Conservation (phyloP, 1,140 invertebrate species). For the Belonocnema kinseyi region DNA sequence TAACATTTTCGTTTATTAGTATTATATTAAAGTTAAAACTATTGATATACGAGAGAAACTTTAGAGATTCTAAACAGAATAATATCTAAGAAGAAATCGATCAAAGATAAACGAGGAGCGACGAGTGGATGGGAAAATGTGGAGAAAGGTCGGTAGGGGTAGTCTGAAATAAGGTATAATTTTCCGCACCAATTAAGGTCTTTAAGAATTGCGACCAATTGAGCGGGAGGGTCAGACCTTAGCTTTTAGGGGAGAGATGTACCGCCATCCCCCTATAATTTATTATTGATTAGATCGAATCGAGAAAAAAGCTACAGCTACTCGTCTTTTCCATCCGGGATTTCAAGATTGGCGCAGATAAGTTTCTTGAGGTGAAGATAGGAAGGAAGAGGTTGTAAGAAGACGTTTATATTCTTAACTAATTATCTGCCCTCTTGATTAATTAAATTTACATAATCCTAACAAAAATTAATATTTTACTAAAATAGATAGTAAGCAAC, state of each 20-base stretch:
- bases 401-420: not conserved
- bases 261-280: slow-evolving; percentile 73
- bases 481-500: too few relatives aligned
- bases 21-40: not conserved
- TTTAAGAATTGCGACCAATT: slow-evolving; percentile 77
- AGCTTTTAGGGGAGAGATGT: slow-evolving; percentile 69
- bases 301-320: slow-evolving; percentile 64
- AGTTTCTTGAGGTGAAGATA: slow-evolving; percentile 28
- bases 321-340: slow-evolving; percentile 47
- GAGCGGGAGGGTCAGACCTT: slow-evolving; percentile 73
- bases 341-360: slow-evolving; percentile 48
- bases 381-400: not conserved
- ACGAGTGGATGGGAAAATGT: slow-evolving; percentile 40
- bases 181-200: slow-evolving; percentile 77
- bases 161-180: slow-evolving; percentile 75
- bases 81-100: slow-evolving; percentile 39
- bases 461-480: too few relatives aligned
- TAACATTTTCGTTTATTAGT: too few relatives aligned
- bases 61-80: slow-evolving; percentile 36
- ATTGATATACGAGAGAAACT: not conserved
- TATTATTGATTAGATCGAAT: slow-evolving; percentile 76
- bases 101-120: slow-evolving; percentile 41
- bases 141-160: slow-evolving; percentile 42
- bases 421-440: too few relatives aligned
- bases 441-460: too few relatives aligned